Percentiles rank a stretch among this genome's conserved stretches.
Evolutionary conservation across 1,140 invertebrate genomes (phyloP).

Genomic region (Lethocerus indicus): DNA sequence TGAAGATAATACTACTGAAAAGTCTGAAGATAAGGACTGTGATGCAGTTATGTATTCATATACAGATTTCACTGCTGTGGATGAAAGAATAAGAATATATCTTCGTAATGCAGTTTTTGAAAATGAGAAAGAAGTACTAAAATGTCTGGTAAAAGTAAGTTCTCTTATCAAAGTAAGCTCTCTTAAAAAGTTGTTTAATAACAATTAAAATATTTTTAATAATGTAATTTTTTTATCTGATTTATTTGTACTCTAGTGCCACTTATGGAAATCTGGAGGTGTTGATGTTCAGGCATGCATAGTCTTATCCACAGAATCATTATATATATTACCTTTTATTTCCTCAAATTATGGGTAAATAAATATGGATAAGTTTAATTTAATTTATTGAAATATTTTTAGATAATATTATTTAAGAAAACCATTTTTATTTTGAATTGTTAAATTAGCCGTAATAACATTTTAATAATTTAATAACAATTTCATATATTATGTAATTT

Average conservation of each 20-base stretch:
- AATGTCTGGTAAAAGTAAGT: constrained; percentile 30
- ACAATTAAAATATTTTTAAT: background rate
- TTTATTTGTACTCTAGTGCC: constrained; percentile 4
- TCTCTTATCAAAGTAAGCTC: background rate
- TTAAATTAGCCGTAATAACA: background rate
- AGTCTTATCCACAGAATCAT: constrained; percentile 32
- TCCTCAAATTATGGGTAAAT: constrained; percentile 24
- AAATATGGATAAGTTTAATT: background rate
- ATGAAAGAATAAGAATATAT: constrained; percentile 37
- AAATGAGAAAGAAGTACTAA: constrained; percentile 33
- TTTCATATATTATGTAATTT: background rate
- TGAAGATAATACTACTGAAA: constrained; percentile 2
- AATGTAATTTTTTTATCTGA: constrained; percentile 7
- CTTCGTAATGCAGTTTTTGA: constrained; percentile 30
- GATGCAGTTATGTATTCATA: constrained; percentile 33
- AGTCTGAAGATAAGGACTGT: constrained; percentile 2
- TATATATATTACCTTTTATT: constrained; percentile 31
- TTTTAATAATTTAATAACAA: background rate
- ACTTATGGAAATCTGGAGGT: constrained; percentile 23
- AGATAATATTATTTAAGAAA: background rate
- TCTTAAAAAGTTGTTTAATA: background rate
- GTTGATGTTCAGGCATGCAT: constrained; percentile 31
- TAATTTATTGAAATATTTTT: background rate
- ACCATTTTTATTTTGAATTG: background rate
- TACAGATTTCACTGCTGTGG: constrained; percentile 31